Base-by-base conservation (phyloP, 2,113 vertebrate species). In the Misgurnus anguillicaudatus region DNA sequence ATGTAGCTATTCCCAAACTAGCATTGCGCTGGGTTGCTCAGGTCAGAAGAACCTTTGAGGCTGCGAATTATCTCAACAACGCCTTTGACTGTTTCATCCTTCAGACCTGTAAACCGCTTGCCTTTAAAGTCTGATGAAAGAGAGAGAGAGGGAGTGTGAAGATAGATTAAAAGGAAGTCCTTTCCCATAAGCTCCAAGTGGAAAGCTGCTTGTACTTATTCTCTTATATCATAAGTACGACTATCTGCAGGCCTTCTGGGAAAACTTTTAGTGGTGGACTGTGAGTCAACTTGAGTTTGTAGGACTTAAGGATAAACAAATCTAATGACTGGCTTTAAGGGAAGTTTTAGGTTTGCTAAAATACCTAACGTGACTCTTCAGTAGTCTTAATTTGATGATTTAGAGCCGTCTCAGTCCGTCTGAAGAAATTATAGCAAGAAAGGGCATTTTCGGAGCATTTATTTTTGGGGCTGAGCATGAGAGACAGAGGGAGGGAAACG, bases 131-230 rank as follows among this genome's bases (percentile, higher is more conserved):
- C 48, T 75, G 67, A 68, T 81, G 45, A 83, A 63, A 81, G 77
- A 63, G 73, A 19, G 58, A 19, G 6, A 21, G 68, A 51, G 61
- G 9, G 72, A 62, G 55, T 36, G 41, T 69, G 36, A 77, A 65
- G 60, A 77, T 60, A 85, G 82, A 84, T 83, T 84, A 80, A 81
- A 81, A 83, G 62, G 67, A 79, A 82, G 77, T 53, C 72, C 78
- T 70, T 81, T 80, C 78, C 70, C 62, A 72, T 79, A 80, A 83
- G 61, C 61, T 64, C 68, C 21, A 41, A 82, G 79, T 48, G 61
- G 36, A 83, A 81, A 85, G 74, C 75, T 38, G 69, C 78, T 68
- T 77, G 78, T 75, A 73, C 61, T 75, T 81, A 75, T 47, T 68
- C 78, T 82, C 63, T 77, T 48, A 80, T 73, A 72, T 75, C 78